phyloP scores from a whole-genome alignment of 1,140 invertebrate species.

The Diplogasteroides magnus region DNA sequence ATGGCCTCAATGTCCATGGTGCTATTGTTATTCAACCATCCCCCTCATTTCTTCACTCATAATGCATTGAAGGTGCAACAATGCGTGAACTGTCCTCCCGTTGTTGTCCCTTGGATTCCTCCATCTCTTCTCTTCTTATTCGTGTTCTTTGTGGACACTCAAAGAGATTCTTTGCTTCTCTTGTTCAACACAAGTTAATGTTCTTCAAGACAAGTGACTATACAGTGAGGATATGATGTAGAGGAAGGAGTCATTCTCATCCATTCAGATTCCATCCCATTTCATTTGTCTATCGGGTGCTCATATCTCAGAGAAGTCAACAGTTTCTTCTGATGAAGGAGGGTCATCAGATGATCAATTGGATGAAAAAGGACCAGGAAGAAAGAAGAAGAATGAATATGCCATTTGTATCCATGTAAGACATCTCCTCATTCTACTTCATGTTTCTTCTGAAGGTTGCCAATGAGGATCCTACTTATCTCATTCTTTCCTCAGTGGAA shows the following conservation, averaged over 20 bases:
- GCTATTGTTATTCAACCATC: not conserved
- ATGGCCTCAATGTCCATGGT: too few species aligned
- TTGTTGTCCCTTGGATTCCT: conserved; percentile 27
- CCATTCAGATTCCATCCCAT: conserved; percentile 8
- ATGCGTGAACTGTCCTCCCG: conserved; percentile 36
- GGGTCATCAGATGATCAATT: conserved; percentile 20
- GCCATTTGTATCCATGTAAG: conserved; percentile 36
- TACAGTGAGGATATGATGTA: conserved; percentile 30
- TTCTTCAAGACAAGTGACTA: conserved; percentile 45
- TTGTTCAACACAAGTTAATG: conserved; percentile 40
- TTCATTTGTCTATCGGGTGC: not conserved
- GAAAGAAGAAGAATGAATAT: conserved; percentile 25
- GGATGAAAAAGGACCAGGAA: conserved; percentile 16
- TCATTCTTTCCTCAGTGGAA: conserved; percentile 38
- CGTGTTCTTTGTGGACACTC: conserved; percentile 45
- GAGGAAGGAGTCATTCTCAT: not conserved
- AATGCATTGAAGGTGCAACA: conserved; percentile 27
- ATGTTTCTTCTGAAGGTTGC: conserved; percentile 14
- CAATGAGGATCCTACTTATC: conserved; percentile 41
- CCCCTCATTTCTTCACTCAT: not conserved
- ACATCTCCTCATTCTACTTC: not conserved
- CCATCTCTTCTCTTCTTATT: conserved; percentile 37
- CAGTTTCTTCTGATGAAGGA: not conserved
- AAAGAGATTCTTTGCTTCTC: conserved; percentile 36
- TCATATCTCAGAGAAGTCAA: not conserved